Conservation (phyloP, 2,888 invertebrate genomes). For the Hoplodrina ambigua region DNA sequence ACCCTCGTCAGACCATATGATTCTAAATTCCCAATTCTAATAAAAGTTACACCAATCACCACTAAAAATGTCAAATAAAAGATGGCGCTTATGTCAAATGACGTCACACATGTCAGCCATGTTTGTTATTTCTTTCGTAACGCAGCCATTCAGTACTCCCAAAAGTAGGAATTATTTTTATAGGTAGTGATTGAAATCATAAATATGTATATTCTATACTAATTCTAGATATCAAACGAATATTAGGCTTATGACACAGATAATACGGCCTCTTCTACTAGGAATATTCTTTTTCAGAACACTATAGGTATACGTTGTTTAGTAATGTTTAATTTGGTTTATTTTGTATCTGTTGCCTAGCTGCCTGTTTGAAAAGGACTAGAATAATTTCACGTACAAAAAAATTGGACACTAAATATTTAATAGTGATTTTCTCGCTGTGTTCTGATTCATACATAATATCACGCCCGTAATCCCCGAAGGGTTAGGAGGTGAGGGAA, state of each 20-base stretch:
- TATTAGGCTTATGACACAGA: slow-evolving; percentile 58
- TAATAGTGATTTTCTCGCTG: too few species aligned
- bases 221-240: slow-evolving; percentile 53
- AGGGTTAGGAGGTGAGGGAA: too few species aligned
- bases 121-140: not conserved
- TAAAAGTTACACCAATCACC: not conserved
- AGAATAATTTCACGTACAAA: too few species aligned
- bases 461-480: too few species aligned
- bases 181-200: slow-evolving; percentile 53
- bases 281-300: slow-evolving; percentile 58
- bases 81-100: slow-evolving; percentile 39
- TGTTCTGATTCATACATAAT: too few species aligned
- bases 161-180: slow-evolving; percentile 51
- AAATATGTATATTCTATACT: slow-evolving; percentile 55
- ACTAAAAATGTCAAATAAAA: slow-evolving; percentile 10
- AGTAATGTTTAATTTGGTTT: slow-evolving; percentile 37
- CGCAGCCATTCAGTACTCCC: slow-evolving; percentile 58
- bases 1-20: not conserved
- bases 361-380: not conserved
- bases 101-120: slow-evolving; percentile 25
- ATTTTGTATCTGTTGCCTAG: not conserved
- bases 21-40: not conserved
- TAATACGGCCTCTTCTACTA: slow-evolving; percentile 54
- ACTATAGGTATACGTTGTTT: slow-evolving; percentile 34
- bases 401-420: too few species aligned